Base-by-base conservation (phyloP, 2,888 invertebrate species). In the Rotaria sp. region DNA sequence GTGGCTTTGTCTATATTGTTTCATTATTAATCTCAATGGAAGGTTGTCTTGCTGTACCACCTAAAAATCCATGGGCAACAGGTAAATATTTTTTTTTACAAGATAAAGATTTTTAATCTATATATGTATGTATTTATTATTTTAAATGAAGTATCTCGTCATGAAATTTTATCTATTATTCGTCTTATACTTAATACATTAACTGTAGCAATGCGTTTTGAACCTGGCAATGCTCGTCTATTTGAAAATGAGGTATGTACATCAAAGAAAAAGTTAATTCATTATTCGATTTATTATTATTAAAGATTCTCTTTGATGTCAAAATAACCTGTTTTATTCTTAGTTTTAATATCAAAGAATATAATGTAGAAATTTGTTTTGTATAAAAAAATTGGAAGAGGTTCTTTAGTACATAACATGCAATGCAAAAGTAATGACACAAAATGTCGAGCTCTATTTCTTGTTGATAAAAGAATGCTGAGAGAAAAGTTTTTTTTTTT, bases 211-310 rank as follows among this genome's bases (percentile, higher is more conserved):
- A 98, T 99, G 98, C 93, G 99, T 88, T 99, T 97, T 90, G 99
- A 99, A 91, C 99, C 99, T 2, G 97, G 97, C 0, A 99, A 99
- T 91, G 98, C 98, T 0, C 96, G 96, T 91, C 96, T 96, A 92
- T 99, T 99, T 92, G 94, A 96, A 90, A 95, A 96, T 88, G 98
- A 99, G 93, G 95, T 95, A 89, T 90, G 90, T 88, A 38, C 85
- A 35, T 11, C 18, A 74, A 38, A 35, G 41, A 38, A 50, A 86
- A 30, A 4, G 18, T 13, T 50, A 18, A 50, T 50, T 50, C 7
- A 50, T 50, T 50, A 15, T 3, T 50, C 18, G 18, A 50, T 50
- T 3, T 13, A 15, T 2, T 50, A 50, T 50, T 50, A 13, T 18
- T 18, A 15, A 5, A 8, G 45, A 50, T 18, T 50, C 50, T 50